Evolutionary conservation across 2,113 vertebrate species (phyloP).

Genomic region (Gopherus flavomarginatus): DNA sequence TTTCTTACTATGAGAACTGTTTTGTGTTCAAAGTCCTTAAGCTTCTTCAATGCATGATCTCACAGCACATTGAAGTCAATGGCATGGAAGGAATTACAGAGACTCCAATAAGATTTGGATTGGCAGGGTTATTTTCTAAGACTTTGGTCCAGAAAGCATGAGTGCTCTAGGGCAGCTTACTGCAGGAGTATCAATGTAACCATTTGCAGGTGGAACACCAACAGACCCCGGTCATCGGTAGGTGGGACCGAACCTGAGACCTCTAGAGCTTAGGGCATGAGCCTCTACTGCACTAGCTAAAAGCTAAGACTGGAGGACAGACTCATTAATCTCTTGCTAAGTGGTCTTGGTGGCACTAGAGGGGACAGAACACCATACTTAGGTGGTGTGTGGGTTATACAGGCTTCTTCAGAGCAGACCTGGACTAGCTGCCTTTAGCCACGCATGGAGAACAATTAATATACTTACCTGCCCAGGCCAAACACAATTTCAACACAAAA

Average conservation of each 20-base stretch:
- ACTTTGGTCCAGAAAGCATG: neutral
- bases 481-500: conserved; percentile 55
- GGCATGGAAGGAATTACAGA: neutral
- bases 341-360: too few species aligned
- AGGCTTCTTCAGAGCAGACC: conserved; percentile 51
- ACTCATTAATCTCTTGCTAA: too few species aligned
- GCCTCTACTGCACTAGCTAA: too few species aligned
- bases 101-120: neutral
- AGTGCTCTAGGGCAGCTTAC: neutral
- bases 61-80: neutral
- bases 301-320: too few species aligned
- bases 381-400: too few species aligned
- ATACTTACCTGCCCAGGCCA: conserved; percentile 58
- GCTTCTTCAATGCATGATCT: neutral
- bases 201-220: neutral
- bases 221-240: too few species aligned
- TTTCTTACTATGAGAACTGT: neutral
- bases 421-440: conserved; percentile 50
- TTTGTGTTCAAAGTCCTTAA: neutral
- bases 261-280: too few species aligned
- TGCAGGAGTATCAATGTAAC: neutral
- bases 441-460: conserved; percentile 62
- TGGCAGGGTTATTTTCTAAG: conserved; percentile 2
- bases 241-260: too few species aligned
- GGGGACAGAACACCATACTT: too few species aligned